Conservation (phyloP, 2,888 invertebrate species). For the Balanococcus diminutus region DNA sequence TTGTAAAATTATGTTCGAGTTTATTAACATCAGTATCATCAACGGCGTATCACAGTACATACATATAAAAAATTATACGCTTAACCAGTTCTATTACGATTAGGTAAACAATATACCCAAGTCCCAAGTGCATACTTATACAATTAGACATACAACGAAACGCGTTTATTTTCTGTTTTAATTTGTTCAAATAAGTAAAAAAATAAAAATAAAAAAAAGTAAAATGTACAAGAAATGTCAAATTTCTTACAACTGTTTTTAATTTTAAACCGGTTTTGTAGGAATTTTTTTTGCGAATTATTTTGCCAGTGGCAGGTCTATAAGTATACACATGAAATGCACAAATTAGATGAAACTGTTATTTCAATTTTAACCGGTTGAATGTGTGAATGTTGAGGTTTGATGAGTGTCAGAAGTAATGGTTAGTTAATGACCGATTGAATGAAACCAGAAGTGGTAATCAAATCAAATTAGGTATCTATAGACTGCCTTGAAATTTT, state of each 20-base stretch:
- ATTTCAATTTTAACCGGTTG: background rate
- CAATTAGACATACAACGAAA: background rate
- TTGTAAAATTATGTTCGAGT: conserved; percentile 22
- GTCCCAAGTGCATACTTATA: background rate
- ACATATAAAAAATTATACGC: background rate
- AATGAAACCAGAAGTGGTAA: background rate
- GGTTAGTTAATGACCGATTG: background rate
- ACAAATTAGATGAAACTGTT: background rate
- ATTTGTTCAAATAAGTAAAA: background rate
- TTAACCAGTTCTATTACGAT: background rate
- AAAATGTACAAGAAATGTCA: background rate
- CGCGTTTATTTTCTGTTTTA: no score
- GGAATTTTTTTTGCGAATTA: background rate
- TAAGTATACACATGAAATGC: background rate
- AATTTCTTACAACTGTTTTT: background rate
- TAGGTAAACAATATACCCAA: no score
- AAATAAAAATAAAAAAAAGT: background rate
- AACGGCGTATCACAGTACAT: background rate
- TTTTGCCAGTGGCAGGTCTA: background rate
- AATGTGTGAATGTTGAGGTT: background rate
- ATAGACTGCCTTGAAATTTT: background rate
- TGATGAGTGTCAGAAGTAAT: background rate
- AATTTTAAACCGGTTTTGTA: background rate
- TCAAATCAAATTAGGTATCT: no score
- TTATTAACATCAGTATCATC: conserved; percentile 7